Conservation (phyloP, 2,888 invertebrate genomes). For the Spodoptera littoralis region DNA sequence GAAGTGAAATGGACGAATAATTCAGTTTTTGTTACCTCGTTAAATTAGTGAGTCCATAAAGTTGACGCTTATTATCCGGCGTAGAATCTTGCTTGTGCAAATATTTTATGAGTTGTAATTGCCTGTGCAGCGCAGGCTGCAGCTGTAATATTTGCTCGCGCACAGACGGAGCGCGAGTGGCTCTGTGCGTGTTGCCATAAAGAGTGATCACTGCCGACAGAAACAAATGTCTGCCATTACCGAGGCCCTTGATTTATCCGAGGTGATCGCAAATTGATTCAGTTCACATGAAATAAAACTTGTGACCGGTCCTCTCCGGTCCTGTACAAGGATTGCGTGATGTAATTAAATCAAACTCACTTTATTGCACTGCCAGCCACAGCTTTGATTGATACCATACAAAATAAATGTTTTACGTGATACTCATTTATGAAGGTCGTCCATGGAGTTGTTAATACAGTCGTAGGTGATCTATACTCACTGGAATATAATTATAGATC, state of each 20-base stretch:
- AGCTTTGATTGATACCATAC: no score
- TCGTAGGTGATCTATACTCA: no score
- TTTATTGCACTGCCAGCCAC: slow-evolving; percentile 17
- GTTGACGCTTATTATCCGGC: background rate
- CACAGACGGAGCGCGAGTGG: background rate
- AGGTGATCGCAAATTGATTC: slow-evolving; percentile 44
- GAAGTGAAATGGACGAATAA: no score
- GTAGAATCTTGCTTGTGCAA: background rate
- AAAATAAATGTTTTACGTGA: slow-evolving; percentile 6
- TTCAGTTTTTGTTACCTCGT: no score
- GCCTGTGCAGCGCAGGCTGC: no score
- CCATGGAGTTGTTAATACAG: no score
- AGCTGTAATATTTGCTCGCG: no score
- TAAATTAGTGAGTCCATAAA: background rate
- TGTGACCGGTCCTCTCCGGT: slow-evolving; percentile 1
- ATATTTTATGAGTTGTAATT: slow-evolving; percentile 5
- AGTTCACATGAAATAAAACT: slow-evolving; percentile 39
- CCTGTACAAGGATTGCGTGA: slow-evolving; percentile 13
- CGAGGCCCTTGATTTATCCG: slow-evolving; percentile 29
- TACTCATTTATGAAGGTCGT: no score
- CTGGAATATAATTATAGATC: no score
- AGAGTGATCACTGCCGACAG: slow-evolving; percentile 31
- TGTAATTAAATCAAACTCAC: slow-evolving; percentile 29
- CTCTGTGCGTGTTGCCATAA: slow-evolving; percentile 11
- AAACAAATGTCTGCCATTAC: slow-evolving; percentile 48